Base-by-base conservation (phyloP, 2,888 invertebrate genomes). In the Suillia variegata region DNA sequence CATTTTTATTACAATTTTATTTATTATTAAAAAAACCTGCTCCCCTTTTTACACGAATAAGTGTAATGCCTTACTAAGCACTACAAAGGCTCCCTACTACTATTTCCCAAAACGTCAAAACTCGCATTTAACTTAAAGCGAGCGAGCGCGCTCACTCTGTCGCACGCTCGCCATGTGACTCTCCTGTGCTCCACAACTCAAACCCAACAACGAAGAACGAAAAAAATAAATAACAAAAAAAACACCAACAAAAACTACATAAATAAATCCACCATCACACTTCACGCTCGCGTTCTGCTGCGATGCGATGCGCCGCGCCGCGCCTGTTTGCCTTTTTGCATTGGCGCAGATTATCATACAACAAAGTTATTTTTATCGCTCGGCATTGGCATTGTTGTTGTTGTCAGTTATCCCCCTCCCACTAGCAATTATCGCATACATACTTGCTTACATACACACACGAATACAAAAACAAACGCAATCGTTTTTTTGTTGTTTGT, bases 331-430 rank as follows among this genome's bases (percentile, higher is more conserved):
- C 45, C 5, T 58, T 61, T 59, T 54, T 58, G 68, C 65, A 70
- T 71, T 75, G 70, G 70, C 63, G 67, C 63, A 69, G 76, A 73
- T 74, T 72, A 74, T 68, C 69, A 67, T 57, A 60, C 58, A n/a
- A n/a, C n/a, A 60, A 22, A 20, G 31, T 52, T 56, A 51, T 62
- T 67, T 65, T 66, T 66, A 59, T 62, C 59, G 20, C 45, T 8
- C n/a, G n/a, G n/a, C n/a, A n/a, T n/a, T n/a, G n/a, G n/a, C n/a
- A n/a, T n/a, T n/a, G n/a, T n/a, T n/a, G 38, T 54, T 54, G 21
- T 3, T 17, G 13, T 34, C 42, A n/a, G 49, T 56, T 56, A 62
- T 49, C 58, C 58, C 58, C 63, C 58, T 56, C 61, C 56, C 60
- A 50, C 55, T 15, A 20, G 18, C 38, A 49, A 49, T 13, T 2